Evolutionary conservation across 2,888 invertebrate genomes (phyloP), one percentile per base, ranked within the genome.

Genomic region (Dynastes hyllus): DNA sequence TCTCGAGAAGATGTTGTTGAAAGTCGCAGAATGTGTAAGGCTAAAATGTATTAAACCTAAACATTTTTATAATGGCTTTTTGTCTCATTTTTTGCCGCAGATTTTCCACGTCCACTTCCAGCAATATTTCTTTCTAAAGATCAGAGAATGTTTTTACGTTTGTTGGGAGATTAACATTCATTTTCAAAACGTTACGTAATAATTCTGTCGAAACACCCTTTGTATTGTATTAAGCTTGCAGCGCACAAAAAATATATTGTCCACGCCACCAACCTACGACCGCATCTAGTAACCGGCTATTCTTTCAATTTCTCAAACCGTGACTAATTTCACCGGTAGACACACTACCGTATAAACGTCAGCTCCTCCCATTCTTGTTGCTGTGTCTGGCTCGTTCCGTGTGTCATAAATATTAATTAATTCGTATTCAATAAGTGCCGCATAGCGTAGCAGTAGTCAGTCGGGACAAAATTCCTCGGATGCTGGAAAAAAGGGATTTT

Each of bases 331-430:
- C 32, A 67, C 45, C 67, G 67, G 67, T 67, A 67, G 67, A 45
- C 67, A 50, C 67, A 45, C 67, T 67, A 67, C 67, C 27, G 67
- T 67, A 67, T 29, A 63, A 45, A 16, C 16, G 67, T 16, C 67
- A 22, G 45, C 67, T 45, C 67, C 67, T 67, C 67, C 67, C 50
- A 67, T 67, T 67, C 67, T 50, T 50, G 22, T 67, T 50, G 22
- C 16, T 50, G 45, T 50, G 27, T 22, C 50, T 32, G 16, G 8
- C 27, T 45, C 45, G 67, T 50, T 45, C 50, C 45, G 16, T 50
- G 45, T 50, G 67, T 67, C 67, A 67, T 67, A 67, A 67, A 67
- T 67, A 67, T 67, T 67, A 67, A 67, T 67, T 67, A 67, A 67
- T 67, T 67, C 45, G 67, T 67, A 67, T 67, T 67, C 67, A 67